A percentile compares a stretch with the other conserved stretches of the same genome.
Evolutionary conservation across 2,797 vertebrate species (phyloP).

Genomic region (Periophthalmus magnuspinnatus): DNA sequence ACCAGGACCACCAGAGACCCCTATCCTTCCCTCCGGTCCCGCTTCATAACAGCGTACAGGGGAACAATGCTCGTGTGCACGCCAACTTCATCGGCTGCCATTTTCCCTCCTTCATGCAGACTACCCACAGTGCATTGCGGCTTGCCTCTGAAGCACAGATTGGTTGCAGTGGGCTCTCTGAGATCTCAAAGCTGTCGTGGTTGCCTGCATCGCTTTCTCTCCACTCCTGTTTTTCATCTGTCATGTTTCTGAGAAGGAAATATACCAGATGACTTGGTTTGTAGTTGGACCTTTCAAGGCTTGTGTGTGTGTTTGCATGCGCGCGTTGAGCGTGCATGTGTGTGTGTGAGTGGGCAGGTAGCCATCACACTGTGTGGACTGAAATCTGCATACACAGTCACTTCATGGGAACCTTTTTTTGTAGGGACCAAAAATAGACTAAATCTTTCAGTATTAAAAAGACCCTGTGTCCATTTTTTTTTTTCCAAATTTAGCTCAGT

Average conservation of each 20-base stretch:
- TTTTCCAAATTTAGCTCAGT: too few relatives aligned
- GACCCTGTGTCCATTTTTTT: too few relatives aligned
- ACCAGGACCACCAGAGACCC: slow-evolving; percentile 53
- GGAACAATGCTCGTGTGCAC: slow-evolving; percentile 64
- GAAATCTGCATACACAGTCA: neutral
- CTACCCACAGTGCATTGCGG: slow-evolving; percentile 61
- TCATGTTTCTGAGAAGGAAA: slow-evolving; percentile 63
- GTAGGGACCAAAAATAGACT: neutral
- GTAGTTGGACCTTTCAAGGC: slow-evolving; percentile 17
- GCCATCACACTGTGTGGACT: neutral
- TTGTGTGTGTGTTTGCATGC: too few relatives aligned
- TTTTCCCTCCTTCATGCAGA: slow-evolving; percentile 52
- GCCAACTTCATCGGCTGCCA: slow-evolving; percentile 69
- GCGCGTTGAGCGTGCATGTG: too few relatives aligned
- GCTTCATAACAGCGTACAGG: slow-evolving; percentile 68
- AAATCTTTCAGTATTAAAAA: too few relatives aligned
- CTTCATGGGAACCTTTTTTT: neutral
- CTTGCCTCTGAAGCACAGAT: slow-evolving; percentile 60
- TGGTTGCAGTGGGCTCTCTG: slow-evolving; percentile 59
- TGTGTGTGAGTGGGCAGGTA: neutral
- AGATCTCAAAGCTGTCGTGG: slow-evolving; percentile 57
- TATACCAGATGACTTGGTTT: slow-evolving; percentile 56
- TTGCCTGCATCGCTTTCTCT: slow-evolving; percentile 54
- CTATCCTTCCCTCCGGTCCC: slow-evolving; percentile 61
- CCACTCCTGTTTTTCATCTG: slow-evolving; percentile 58